Conservation (phyloP, 2,113 vertebrate genomes). For the Neogale vison region DNA sequence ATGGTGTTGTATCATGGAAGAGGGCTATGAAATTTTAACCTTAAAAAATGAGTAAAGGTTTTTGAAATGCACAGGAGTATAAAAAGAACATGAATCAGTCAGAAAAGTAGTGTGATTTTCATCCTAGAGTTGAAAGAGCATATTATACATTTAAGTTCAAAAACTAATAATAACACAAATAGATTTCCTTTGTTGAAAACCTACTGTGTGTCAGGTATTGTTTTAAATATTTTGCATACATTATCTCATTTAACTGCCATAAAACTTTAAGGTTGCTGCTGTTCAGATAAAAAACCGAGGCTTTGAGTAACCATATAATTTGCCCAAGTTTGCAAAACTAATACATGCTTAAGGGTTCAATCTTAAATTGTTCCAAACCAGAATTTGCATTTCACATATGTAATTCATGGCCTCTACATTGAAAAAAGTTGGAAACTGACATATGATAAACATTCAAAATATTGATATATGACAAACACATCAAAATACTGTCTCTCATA, state of each 20-base stretch:
- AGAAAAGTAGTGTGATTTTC: neutral
- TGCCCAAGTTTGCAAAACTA: neutral
- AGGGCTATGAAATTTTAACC: neutral
- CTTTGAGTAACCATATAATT: neutral
- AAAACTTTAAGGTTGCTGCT: neutral
- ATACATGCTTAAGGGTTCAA: neutral
- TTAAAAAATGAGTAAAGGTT: neutral
- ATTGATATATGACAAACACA: no score
- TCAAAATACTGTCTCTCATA: neutral
- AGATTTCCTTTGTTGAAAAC: neutral
- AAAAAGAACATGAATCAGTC: neutral
- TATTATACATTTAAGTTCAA: neutral
- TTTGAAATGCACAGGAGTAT: neutral
- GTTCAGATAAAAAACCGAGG: neutral
- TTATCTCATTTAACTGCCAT: neutral
- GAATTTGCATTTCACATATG: neutral
- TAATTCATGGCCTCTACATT: neutral
- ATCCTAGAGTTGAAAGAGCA: neutral
- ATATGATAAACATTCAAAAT: neutral
- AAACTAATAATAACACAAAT: neutral
- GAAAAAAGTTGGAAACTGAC: neutral
- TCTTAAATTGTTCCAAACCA: neutral
- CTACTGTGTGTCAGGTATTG: neutral
- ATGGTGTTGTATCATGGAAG: neutral
- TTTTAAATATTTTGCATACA: neutral